A percentile compares a stretch with the other conserved stretches of the same genome.
Evolutionary conservation across 2,888 invertebrate species (phyloP).

Genomic region (Xanthorhoe spadicearia): DNA sequence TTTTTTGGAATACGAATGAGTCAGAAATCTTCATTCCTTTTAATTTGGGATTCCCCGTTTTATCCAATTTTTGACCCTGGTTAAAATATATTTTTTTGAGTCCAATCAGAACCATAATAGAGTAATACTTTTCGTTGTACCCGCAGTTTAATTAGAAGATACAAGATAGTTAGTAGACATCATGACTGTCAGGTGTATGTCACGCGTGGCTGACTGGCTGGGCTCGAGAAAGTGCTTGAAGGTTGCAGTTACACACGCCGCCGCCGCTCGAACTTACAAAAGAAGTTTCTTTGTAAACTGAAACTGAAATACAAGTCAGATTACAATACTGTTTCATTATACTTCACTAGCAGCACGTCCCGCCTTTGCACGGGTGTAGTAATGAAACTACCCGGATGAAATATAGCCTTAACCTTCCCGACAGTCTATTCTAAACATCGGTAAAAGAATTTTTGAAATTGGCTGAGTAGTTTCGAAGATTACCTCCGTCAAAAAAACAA

Average conservation of each 20-base stretch:
- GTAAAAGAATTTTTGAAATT: no score
- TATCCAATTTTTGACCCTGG: no score
- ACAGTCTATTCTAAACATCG: no score
- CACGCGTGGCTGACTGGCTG: conserved; percentile 46
- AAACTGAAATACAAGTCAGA: conserved; percentile 3
- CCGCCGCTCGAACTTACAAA: conserved; percentile 15
- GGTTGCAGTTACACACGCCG: conserved; percentile 43
- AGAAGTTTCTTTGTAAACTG: conserved; percentile 16
- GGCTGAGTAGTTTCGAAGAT: no score
- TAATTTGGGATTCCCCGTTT: no score
- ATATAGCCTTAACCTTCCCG: no score
- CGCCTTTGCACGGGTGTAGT: no score
- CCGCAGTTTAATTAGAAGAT: background rate
- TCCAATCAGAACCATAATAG: background rate
- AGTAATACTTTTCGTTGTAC: background rate
- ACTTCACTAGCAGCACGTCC: background rate
- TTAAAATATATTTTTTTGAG: no score
- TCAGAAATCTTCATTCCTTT: no score
- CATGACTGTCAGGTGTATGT: conserved; percentile 15
- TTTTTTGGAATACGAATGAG: no score
- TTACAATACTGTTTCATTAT: background rate
- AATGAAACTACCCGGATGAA: no score
- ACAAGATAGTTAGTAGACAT: background rate
- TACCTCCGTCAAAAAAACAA: no score
- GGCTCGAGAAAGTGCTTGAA: conserved; percentile 53